These are phyloP conservation scores for Encarsia formosa DNA, from an alignment of 2,888 invertebrate genomes.

Conservation along the genomic window DNA sequence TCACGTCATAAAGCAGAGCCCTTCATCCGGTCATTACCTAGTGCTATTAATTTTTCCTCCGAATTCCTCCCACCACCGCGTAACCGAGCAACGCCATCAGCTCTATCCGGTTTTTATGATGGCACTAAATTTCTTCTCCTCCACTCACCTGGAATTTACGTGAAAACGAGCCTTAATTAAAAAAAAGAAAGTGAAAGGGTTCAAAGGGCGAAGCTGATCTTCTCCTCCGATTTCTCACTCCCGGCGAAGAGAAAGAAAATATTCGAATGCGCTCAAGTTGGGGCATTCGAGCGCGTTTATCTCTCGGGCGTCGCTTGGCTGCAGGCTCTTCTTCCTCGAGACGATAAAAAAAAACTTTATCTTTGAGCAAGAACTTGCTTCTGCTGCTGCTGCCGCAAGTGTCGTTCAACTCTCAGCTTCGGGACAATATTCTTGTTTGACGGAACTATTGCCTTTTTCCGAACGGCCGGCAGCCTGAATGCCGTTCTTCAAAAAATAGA, in stretches of 20 bases:
- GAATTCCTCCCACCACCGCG: background rate
- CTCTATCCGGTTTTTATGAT: conserved; percentile 8
- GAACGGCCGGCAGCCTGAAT: too few species aligned
- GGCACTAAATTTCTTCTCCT: conserved; percentile 10
- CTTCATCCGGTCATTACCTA: background rate
- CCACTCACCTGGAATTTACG: conserved; percentile 5
- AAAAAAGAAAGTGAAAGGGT: conserved; percentile 4
- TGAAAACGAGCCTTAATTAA: conserved; percentile 18
- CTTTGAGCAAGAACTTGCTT: conserved; percentile 2
- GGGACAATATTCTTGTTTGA: too few species aligned
- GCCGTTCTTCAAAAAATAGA: too few species aligned
- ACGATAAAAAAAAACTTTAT: conserved; percentile 5
- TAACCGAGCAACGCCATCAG: conserved; percentile 4
- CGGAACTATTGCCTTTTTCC: too few species aligned
- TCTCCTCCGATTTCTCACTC: background rate
- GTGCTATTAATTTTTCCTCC: conserved; percentile 1
- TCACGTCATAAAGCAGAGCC: background rate
- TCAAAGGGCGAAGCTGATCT: background rate
- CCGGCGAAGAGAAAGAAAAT: background rate
- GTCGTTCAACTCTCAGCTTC: too few species aligned
- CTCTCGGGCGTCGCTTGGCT: conserved; percentile 11
- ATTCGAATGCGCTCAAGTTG: conserved; percentile 1
- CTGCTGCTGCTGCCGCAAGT: too few species aligned
- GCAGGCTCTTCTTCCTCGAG: background rate
- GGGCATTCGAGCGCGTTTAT: conserved; percentile 13